Evolutionary conservation across 2,113 vertebrate genomes (phyloP).

Genomic region (Eptesicus fuscus): DNA sequence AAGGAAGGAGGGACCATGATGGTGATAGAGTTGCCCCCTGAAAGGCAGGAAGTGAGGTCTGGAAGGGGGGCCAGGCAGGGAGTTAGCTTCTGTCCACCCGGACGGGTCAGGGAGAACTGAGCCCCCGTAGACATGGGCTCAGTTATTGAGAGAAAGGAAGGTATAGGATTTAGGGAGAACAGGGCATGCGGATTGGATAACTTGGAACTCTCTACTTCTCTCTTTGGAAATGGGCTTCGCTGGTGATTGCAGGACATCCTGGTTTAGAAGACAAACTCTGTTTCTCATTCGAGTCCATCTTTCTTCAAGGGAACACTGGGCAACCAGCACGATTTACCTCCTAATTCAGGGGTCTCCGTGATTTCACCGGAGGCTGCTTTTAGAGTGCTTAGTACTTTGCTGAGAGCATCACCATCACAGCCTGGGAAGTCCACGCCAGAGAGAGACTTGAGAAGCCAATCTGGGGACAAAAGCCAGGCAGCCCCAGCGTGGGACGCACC

Average conservation of each 20-base stretch:
- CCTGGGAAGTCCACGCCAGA: background rate
- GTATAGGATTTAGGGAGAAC: background rate
- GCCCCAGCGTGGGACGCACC: background rate
- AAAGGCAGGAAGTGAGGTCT: background rate
- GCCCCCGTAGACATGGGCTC: background rate
- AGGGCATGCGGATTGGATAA: background rate
- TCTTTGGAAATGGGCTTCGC: background rate
- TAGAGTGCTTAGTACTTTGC: conserved; percentile 10
- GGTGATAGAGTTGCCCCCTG: too few species aligned
- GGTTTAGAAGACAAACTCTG: background rate
- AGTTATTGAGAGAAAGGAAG: background rate
- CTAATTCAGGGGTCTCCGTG: background rate
- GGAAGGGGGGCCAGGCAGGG: background rate
- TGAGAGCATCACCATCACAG: background rate
- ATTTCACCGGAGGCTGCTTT: background rate
- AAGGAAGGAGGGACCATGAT: background rate
- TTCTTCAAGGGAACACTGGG: background rate
- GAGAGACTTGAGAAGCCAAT: background rate
- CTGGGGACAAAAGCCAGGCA: background rate
- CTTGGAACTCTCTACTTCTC: background rate
- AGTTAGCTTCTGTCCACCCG: background rate
- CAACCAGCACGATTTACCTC: background rate
- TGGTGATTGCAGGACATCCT: background rate
- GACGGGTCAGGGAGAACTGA: background rate
- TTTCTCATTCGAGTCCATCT: background rate